Evolutionary conservation across 2,113 vertebrate genomes (phyloP).

Genomic region (Psilopogon haemacephalus): DNA sequence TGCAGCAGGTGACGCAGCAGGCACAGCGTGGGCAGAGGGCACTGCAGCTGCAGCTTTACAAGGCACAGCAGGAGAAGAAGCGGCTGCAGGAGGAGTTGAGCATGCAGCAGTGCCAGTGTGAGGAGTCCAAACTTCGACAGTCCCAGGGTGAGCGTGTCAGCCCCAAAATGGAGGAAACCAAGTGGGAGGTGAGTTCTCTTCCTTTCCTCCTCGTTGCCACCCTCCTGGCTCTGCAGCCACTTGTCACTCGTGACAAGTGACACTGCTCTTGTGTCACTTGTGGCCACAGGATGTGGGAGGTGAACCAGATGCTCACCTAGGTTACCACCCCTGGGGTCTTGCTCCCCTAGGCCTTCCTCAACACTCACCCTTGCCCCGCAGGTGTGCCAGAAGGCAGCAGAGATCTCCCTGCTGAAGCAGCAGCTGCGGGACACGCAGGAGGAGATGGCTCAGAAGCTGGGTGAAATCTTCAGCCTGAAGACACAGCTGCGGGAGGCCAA

Average conservation of each 20-base stretch:
- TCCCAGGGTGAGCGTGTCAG: constrained; percentile 64
- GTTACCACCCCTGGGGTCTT: neutral
- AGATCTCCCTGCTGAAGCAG: constrained; percentile 95
- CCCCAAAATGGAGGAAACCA: constrained; percentile 87
- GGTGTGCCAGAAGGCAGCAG: constrained; percentile 95
- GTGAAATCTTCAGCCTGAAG: constrained; percentile 94
- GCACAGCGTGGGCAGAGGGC: constrained; percentile 88
- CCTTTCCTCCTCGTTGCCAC: neutral
- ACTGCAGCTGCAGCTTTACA: constrained; percentile 92
- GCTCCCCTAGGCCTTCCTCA: neutral
- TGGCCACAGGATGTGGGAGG: neutral
- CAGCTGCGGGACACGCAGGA: constrained; percentile 93
- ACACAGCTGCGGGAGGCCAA: constrained; percentile 88
- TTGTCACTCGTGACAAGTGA: too few species aligned
- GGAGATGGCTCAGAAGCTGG: constrained; percentile 91
- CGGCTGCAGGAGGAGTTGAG: constrained; percentile 88
- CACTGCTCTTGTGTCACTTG: neutral
- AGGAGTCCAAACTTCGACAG: constrained; percentile 68
- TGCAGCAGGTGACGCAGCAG: constrained; percentile 93
- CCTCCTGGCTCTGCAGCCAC: neutral
- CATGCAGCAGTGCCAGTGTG: constrained; percentile 73
- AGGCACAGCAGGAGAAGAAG: constrained; percentile 91
- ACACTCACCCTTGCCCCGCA: rapidly evolving
- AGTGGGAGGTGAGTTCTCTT: constrained; percentile 88
- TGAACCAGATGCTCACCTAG: neutral